A percentile compares a stretch with the other conserved stretches of the same genome.
Conservation (phyloP, 2,888 invertebrate species). For the Euzetes globulus region DNA sequence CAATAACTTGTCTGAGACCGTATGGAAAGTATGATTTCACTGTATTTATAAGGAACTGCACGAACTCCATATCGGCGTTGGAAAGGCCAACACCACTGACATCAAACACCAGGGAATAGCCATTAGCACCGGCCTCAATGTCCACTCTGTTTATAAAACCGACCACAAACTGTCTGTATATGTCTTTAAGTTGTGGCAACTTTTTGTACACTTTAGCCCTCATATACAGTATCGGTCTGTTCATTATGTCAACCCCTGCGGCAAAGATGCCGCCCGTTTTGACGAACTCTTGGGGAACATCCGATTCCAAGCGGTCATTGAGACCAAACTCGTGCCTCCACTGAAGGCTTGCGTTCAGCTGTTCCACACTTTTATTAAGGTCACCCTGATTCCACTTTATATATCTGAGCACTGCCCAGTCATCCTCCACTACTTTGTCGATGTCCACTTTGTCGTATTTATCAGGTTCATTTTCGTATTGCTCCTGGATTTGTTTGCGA, state of each 20-base stretch:
- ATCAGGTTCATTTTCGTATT: too few species aligned
- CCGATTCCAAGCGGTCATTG: not conserved
- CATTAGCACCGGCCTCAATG: not conserved
- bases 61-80: constrained; percentile 30
- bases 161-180: constrained; percentile 27
- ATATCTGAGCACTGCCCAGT: constrained; percentile 25
- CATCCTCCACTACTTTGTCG: not conserved
- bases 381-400: constrained; percentile 28
- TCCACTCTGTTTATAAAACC: constrained; percentile 26
- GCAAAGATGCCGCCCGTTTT: constrained; percentile 29
- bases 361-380: constrained; percentile 9
- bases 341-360: constrained; percentile 14
- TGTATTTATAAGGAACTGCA: constrained; percentile 28
- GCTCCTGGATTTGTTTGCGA: too few species aligned
- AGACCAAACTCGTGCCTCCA: constrained; percentile 30
- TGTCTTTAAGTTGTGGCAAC: constrained; percentile 16
- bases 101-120: constrained; percentile 31
- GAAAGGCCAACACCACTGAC: constrained; percentile 17
- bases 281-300: constrained; percentile 30
- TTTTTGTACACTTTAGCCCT: constrained; percentile 29
- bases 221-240: constrained; percentile 24
- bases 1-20: constrained; percentile 16
- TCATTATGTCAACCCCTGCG: not conserved
- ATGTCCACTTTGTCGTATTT: constrained; percentile 25
- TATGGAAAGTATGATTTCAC: constrained; percentile 28